Evolutionary conservation across 2,888 invertebrate species (phyloP), one percentile per base, ranked within the genome.

Genomic region (Chymomyza amoena): DNA sequence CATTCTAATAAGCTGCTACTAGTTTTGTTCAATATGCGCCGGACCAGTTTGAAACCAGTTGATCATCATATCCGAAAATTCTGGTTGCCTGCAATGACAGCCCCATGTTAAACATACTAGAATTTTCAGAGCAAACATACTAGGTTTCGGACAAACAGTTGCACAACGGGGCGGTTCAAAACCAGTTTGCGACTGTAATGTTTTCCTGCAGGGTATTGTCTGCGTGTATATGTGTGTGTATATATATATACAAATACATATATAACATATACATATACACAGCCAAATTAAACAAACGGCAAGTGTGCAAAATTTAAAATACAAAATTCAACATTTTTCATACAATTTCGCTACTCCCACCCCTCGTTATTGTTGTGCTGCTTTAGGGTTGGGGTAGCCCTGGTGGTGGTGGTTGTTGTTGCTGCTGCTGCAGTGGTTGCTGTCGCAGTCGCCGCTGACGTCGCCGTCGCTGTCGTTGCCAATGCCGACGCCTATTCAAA

Each of bases 251-350:
- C 5, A 32, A 1, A 32, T 32, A 6, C 5, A 32, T 66, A 68
- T 64, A 69, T 69, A 54, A 65, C 5, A 32, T 4, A 32, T 32
- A 6, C 5, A 32, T 66, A 68, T 64, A 69, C 67, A 54, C 63
- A 39, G 60, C 61, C 61, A 80, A 87, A 87, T 83, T 83, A 80
- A 78, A 76, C 74, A 79, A 84, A 72, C 78, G 71, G 73, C 76
- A 83, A 87, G 87, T 80, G 83, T 76, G 78, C 78, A 74, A 76
- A 82, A 84, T 80, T 80, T 71, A 69, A 73, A 75, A 80, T 71
- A 64, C 50, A 54, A 60, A 39, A n/a, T 75, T 75, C 62, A 56
- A 72, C 65, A 72, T 69, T 66, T 70, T 75, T 69, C 75, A 70
- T 70, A 66, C 65, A 57, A 25, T 25, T 25, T 20, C 25, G 57